Percentiles rank a stretch among this genome's conserved stretches.
Conservation (phyloP, 2,113 vertebrate species). For the Rattus rattus region DNA sequence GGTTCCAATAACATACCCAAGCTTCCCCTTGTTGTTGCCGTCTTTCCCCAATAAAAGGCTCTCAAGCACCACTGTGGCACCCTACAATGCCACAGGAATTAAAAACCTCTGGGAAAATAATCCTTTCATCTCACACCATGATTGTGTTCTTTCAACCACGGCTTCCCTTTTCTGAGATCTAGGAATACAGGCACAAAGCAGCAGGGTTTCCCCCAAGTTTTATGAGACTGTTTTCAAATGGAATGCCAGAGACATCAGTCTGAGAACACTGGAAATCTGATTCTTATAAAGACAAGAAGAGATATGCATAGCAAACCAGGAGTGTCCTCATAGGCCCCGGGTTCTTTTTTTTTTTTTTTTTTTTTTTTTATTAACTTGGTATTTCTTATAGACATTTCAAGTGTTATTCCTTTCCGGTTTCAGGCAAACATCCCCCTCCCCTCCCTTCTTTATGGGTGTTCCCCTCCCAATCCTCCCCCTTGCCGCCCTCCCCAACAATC, state of each 20-base stretch:
- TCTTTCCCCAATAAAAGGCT: neutral
- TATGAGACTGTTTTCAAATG: conserved; percentile 62
- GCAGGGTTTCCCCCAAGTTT: conserved; percentile 48
- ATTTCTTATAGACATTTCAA: too few relatives aligned
- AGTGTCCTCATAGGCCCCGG: neutral
- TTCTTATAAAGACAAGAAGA: conserved; percentile 57
- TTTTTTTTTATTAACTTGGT: too few relatives aligned
- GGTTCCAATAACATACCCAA: too few relatives aligned
- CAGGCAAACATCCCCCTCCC: too few relatives aligned
- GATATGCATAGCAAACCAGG: neutral
- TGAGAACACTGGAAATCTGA: conserved; percentile 65
- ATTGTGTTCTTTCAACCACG: conserved; percentile 9
- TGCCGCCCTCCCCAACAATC: too few relatives aligned
- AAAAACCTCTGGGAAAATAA: conserved; percentile 48
- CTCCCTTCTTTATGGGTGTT: too few relatives aligned
- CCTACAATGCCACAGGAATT: neutral
- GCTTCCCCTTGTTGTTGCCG: neutral
- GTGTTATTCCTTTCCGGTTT: too few relatives aligned
- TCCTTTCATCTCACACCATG: neutral
- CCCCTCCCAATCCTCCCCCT: too few relatives aligned
- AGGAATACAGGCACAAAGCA: conserved; percentile 51
- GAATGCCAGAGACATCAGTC: conserved; percentile 19
- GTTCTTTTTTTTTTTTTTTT: too few relatives aligned
- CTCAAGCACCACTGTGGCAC: neutral
- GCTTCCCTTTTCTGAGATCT: conserved; percentile 60